Base-by-base conservation (phyloP, 1,140 invertebrate species). In the Ostrea edulis region DNA sequence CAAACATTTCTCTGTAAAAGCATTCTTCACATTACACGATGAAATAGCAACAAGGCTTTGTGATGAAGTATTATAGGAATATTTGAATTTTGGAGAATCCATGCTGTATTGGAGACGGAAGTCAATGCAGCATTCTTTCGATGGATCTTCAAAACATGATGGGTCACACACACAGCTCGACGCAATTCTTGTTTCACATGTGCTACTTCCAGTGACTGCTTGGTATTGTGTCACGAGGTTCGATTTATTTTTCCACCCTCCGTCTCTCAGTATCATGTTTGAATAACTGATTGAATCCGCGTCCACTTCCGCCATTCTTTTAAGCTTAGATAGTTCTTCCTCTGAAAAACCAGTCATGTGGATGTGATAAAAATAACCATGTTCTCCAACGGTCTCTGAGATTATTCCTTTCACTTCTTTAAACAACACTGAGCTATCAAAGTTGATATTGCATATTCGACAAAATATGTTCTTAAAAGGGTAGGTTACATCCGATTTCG, bases 391-490 rank as follows among this genome's bases (percentile, higher is more conserved):
- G 29, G 9, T 29, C 35, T 77, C 68, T 14, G 68, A 77, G 14
- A 77, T 77, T 8, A 29, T 14, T 77, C 68, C 68, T 12, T 77
- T 77, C 68, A 77, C 29, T 35, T 77, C 68, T 35, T 77, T 77
- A 12, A 29, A 77, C 4, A 35, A 25, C 9, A 29, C 11, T 77
- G 25, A 4, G 25, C 29, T 77, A 29, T 62, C 55, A 20, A 12
- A 11, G 25, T 35, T 14, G 12, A 25, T 29, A 35, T 77, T 77
- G 25, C 68, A 77, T 77, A 35, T 77, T 35, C 68, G 29, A 77
- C 68, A 77, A 25, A 77, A 77, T 25, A 77, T 12, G 12, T 77
- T 77, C 5, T 77, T 77, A 77, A 77, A 77, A 0, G 68, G 68
- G 9, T 44, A 77, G 5, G 68, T 29, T 4, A 77, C 29, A 35